phyloP scores from a whole-genome alignment of 2,888 invertebrate genomes.

The Pomacea canaliculata region DNA sequence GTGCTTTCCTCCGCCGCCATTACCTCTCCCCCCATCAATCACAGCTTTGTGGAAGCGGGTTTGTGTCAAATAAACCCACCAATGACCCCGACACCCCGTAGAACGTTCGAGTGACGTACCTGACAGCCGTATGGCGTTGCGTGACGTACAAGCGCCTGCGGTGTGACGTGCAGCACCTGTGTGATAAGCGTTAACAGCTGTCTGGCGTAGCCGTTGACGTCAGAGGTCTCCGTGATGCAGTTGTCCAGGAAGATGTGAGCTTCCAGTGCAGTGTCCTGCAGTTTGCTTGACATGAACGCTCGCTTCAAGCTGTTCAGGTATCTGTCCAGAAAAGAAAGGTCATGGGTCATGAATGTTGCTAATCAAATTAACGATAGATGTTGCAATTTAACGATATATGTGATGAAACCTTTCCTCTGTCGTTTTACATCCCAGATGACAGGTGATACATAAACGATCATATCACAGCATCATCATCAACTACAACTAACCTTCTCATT shows the following conservation, averaged over 20 bases:
- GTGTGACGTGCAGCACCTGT: conserved; percentile 36
- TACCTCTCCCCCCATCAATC: no score
- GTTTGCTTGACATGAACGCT: conserved; percentile 39
- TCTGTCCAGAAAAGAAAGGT: conserved; percentile 7
- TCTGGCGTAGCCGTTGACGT: conserved; percentile 44
- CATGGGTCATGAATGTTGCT: background rate
- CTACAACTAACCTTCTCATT: conserved; percentile 43
- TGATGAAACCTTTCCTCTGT: conserved; percentile 37
- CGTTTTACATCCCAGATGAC: conserved; percentile 31
- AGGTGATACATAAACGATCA: no score
- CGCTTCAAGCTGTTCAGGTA: conserved; percentile 46
- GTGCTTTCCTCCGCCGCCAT: no score
- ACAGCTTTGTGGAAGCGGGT: background rate
- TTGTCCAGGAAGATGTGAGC: conserved; percentile 57
- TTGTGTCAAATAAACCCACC: background rate
- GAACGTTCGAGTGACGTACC: conserved; percentile 21
- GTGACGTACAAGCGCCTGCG: conserved; percentile 35
- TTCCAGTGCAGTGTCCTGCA: conserved; percentile 42
- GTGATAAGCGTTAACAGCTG: conserved; percentile 47
- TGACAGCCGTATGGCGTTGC: conserved; percentile 56
- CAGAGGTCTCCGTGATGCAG: conserved; percentile 37
- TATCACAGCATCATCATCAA: no score
- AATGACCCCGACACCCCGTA: no score
- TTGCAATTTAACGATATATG: no score
- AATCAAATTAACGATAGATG: no score